These are phyloP conservation scores for Pelusios castaneus DNA, from an alignment of 2,113 vertebrate genomes.

Conservation along the genomic window DNA sequence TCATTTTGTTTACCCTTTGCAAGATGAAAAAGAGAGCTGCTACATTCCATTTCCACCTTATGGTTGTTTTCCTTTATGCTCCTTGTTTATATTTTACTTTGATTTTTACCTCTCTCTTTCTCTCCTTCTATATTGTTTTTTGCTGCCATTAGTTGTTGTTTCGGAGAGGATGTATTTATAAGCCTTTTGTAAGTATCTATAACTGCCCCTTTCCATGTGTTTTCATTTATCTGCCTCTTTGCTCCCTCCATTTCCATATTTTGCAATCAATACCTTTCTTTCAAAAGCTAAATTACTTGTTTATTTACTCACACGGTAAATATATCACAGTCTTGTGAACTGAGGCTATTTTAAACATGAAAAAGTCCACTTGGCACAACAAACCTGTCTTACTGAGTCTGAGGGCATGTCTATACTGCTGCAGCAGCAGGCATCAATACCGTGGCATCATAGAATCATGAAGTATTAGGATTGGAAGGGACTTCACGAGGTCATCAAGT, in stretches of 20 bases:
- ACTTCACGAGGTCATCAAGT: too few species aligned
- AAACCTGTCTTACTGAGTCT: background rate
- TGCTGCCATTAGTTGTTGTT: conserved; percentile 84
- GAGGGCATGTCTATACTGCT: background rate
- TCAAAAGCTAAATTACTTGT: background rate
- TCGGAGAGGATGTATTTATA: conserved; percentile 84
- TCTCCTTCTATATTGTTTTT: background rate
- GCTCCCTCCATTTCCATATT: background rate
- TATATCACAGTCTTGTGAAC: background rate
- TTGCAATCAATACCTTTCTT: background rate
- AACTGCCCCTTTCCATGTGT: background rate
- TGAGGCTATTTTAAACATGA: background rate
- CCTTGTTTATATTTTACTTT: conserved; percentile 24
- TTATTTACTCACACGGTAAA: background rate
- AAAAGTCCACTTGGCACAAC: background rate
- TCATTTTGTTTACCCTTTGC: background rate
- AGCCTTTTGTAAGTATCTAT: conserved; percentile 84
- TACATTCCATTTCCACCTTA: background rate
- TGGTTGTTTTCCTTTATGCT: background rate
- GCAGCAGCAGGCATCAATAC: too few species aligned
- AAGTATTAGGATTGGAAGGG: too few species aligned
- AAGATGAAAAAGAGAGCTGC: background rate
- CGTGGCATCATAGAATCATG: too few species aligned
- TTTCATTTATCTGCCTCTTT: background rate
- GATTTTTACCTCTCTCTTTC: conserved; percentile 3